phyloP scores from a whole-genome alignment of 2,113 vertebrate genomes.

The Brachyhypopomus occidentalis region DNA sequence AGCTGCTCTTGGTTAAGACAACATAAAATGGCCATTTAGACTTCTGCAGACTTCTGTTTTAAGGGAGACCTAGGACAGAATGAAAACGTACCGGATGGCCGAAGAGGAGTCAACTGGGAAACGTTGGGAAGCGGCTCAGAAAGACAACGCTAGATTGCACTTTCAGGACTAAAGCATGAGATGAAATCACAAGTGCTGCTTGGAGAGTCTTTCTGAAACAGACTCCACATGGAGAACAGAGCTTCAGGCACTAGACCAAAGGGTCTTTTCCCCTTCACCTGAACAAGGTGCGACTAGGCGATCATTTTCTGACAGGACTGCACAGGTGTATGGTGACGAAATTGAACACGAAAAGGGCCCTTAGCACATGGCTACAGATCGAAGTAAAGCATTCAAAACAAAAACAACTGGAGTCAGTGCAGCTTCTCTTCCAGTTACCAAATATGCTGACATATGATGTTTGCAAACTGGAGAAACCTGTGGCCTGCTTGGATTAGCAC shows the following conservation, averaged over 20 bases:
- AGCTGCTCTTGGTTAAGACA: background rate
- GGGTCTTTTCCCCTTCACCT: too few relatives aligned
- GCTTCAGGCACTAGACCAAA: background rate
- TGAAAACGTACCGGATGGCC: too few relatives aligned
- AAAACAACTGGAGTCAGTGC: background rate
- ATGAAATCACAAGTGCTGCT: background rate
- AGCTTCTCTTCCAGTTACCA: background rate
- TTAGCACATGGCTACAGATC: background rate
- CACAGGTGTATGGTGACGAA: background rate
- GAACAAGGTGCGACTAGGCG: background rate
- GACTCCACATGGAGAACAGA: background rate
- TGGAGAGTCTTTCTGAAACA: background rate
- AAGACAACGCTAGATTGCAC: background rate
- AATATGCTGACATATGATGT: background rate
- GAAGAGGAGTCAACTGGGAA: background rate
- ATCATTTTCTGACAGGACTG: background rate
- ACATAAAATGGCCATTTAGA: too few relatives aligned
- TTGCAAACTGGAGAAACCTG: background rate
- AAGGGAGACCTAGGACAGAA: background rate
- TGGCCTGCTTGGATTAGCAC: background rate
- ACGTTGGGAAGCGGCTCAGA: background rate
- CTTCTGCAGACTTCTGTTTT: background rate
- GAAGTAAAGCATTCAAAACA: background rate
- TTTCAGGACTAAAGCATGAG: too few relatives aligned
- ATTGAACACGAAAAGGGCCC: background rate